Base-by-base conservation (phyloP, 2,888 invertebrate species). In the Venusia cambrica region DNA sequence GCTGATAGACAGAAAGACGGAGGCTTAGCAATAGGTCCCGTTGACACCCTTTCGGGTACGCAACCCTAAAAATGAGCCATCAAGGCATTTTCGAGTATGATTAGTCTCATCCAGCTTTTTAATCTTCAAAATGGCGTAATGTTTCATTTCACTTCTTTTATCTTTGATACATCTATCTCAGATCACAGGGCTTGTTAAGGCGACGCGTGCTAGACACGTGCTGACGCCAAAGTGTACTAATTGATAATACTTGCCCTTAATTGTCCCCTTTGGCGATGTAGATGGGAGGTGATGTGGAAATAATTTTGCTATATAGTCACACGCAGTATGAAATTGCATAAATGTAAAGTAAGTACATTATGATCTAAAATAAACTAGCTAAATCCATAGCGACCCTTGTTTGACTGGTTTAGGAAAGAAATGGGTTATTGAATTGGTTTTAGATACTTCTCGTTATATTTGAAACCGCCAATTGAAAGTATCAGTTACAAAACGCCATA, bases 221-320 rank as follows among this genome's bases (percentile, higher is more conserved):
- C 52, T 62, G 27, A 51, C 52, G 47, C 54, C 54, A 56, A 53
- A 59, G 56, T 59, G 58, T 57, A 52, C 75, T 78, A 81, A 81
- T 79, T 81, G 77, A 69, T 73, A 69, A 71, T 71, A 72, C 81
- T 75, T 71, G 56, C 51, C 57, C 55, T 59, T 53, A 62, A 64
- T 68, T 59, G 51, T 59, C 55, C 59, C 51, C 56, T 43, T 39
- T 28, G 28, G 36, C 28, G 27, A 51, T 54, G 50, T 54, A 39
- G 30, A 35, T 49, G 41, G 39, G 34, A 48, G 48, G 48, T 28
- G 30, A 16, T 12, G 7, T n/a, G n/a, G n/a, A n/a, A n/a, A n/a
- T 43, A 59, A 63, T 55, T 54, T 51, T 38, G 38, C 45, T 54
- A 45, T 63, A 62, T n/a, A n/a, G n/a, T n/a, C n/a, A n/a, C n/a